A percentile compares a stretch with the other conserved stretches of the same genome.
Evolutionary conservation across 2,888 invertebrate genomes (phyloP).

Genomic region (Himalopsyche japonica): DNA sequence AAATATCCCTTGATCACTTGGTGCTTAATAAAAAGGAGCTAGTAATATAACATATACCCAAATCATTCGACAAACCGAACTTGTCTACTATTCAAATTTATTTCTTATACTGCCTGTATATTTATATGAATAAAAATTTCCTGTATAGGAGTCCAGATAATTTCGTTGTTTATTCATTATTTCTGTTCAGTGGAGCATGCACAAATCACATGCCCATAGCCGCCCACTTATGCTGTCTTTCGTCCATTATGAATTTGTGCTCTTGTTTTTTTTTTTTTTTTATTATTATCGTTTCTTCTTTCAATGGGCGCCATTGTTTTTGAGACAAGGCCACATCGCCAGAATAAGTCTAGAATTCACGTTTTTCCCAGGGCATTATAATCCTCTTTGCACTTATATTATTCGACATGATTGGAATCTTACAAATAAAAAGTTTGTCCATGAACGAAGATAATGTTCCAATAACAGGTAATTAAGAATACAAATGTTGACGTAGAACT

Average conservation of each 20-base stretch:
- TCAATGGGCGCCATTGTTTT: constrained; percentile 12
- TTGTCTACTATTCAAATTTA: too few species aligned
- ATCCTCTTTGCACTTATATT: neutral
- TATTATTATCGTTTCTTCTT: neutral
- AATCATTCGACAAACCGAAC: too few species aligned
- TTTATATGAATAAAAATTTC: too few species aligned
- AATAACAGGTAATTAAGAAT: too few species aligned
- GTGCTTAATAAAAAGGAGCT: too few species aligned
- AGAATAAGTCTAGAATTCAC: neutral
- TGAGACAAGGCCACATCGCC: constrained; percentile 1
- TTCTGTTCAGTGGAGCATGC: constrained; percentile 36
- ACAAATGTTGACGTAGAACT: too few species aligned
- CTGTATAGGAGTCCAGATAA: too few species aligned
- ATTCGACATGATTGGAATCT: neutral
- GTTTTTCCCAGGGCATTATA: neutral
- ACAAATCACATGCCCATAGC: constrained; percentile 30
- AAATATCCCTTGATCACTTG: too few species aligned
- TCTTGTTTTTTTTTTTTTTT: constrained; percentile 15
- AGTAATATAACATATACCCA: too few species aligned
- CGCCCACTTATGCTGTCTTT: constrained; percentile 20
- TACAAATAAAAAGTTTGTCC: too few species aligned
- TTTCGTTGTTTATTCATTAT: constrained; percentile 15
- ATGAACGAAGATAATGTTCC: too few species aligned
- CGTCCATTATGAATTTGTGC: constrained; percentile 11
- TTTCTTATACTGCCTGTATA: too few species aligned